A percentile compares a stretch with the other conserved stretches of the same genome.
phyloP scores from a whole-genome alignment of 2,113 vertebrate genomes.

The Coreoperca whiteheadi region DNA sequence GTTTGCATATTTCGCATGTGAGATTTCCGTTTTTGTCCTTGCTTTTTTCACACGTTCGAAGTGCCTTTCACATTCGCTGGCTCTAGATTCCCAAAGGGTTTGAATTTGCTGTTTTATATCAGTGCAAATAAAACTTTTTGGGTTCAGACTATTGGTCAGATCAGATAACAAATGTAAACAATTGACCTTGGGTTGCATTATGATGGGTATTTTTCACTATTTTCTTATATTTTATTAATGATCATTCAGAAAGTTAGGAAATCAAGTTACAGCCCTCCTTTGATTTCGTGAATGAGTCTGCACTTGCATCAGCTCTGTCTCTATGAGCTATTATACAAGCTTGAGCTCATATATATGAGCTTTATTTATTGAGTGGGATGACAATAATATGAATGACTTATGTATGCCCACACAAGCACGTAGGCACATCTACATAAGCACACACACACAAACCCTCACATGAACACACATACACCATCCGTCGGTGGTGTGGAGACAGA shows the following conservation, averaged over 20 bases:
- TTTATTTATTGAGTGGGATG: constrained; percentile 40
- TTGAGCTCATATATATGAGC: constrained; percentile 1
- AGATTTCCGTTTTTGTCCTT: neutral
- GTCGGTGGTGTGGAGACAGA: constrained; percentile 53
- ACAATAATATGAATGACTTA: constrained; percentile 58
- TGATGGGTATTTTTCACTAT: neutral
- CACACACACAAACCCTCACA: constrained; percentile 25
- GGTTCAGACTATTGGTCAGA: neutral
- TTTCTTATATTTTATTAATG: neutral
- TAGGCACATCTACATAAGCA: constrained; percentile 31
- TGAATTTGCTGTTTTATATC: neutral
- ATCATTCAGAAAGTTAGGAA: neutral
- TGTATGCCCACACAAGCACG: constrained; percentile 50
- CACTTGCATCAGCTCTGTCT: constrained; percentile 16
- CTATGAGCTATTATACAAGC: neutral
- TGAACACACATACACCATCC: constrained; percentile 4
- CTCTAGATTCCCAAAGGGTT: neutral
- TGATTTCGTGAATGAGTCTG: constrained; percentile 25
- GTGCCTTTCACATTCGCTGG: neutral
- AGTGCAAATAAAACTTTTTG: neutral
- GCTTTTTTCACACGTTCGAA: neutral
- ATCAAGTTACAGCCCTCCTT: neutral
- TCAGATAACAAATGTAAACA: neutral
- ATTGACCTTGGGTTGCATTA: neutral
- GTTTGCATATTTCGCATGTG: no score